Conservation (phyloP, 1,140 invertebrate species). For the Lepidurus packardi region DNA sequence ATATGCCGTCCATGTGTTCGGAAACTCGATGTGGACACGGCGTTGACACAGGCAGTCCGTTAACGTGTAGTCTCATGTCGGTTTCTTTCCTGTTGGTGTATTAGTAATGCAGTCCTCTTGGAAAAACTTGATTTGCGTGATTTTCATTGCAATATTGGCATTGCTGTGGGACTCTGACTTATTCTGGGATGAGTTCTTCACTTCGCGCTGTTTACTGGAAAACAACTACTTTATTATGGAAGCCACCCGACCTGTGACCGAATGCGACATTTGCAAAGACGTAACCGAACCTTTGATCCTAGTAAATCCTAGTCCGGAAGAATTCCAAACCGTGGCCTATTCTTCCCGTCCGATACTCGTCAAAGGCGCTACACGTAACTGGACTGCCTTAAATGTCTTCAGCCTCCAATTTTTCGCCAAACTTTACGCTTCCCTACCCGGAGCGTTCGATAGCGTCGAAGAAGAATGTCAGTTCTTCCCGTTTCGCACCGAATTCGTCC, state of each 20-base stretch:
- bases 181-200: neutral
- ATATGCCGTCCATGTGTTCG: neutral
- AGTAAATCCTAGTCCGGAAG: slow-evolving; percentile 57
- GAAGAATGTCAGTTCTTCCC: slow-evolving; percentile 34
- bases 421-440: slow-evolving; percentile 57
- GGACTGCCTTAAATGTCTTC: slow-evolving; percentile 67
- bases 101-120: slow-evolving; percentile 4
- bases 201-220: slow-evolving; percentile 62
- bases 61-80: neutral
- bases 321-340: slow-evolving; percentile 64
- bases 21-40: neutral
- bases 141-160: neutral
- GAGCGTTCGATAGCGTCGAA: slow-evolving; percentile 32
- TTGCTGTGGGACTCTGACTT: slow-evolving; percentile 1
- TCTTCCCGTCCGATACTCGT: slow-evolving; percentile 72
- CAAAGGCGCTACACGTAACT: slow-evolving; percentile 61
- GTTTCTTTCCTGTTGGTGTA: neutral
- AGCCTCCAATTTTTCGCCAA: slow-evolving; percentile 68
- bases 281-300: slow-evolving; percentile 54
- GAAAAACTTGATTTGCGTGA: neutral
- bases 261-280: slow-evolving; percentile 65
- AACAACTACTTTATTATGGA: slow-evolving; percentile 82
- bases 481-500: slow-evolving; percentile 28
- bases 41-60: neutral
- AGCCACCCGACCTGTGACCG: slow-evolving; percentile 69